These are phyloP conservation scores for Rhagonycha fulva DNA, from an alignment of 2,888 invertebrate genomes.

Conservation along the genomic window DNA sequence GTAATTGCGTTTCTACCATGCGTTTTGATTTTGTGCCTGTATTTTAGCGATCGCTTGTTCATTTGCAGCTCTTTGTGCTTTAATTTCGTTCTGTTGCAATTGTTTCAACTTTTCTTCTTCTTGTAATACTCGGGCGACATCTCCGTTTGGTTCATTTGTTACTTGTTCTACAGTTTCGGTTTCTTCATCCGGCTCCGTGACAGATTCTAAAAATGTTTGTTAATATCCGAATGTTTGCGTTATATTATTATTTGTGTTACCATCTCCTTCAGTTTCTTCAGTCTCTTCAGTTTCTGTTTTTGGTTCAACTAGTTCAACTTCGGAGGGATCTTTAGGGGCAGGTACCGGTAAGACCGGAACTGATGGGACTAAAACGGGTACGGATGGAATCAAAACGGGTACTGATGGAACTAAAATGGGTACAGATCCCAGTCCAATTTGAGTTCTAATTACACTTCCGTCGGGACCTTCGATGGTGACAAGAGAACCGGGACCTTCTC, in stretches of 20 bases:
- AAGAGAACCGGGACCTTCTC: neutral
- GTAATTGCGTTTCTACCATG: neutral
- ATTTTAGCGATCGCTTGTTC: neutral
- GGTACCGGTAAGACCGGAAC: conserved; percentile 13
- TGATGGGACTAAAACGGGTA: conserved; percentile 3
- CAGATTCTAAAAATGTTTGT: conserved; percentile 19
- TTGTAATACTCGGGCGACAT: neutral
- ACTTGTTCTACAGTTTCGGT: neutral
- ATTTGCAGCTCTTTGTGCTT: neutral
- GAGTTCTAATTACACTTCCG: neutral
- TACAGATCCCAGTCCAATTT: neutral
- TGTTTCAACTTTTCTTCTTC: neutral
- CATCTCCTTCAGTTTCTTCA: conserved; percentile 43
- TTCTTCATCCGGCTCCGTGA: neutral
- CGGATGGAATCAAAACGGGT: neutral
- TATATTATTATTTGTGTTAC: conserved; percentile 50
- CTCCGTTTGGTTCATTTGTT: neutral
- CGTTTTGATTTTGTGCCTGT: neutral
- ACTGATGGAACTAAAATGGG: neutral
- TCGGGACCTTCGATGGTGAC: neutral
- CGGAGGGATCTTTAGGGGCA: conserved; percentile 33
- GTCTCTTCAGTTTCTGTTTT: conserved; percentile 34
- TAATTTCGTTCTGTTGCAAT: neutral
- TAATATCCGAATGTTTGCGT: conserved; percentile 36
- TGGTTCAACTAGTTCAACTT: conserved; percentile 31